Base-by-base conservation (phyloP, 2,113 vertebrate genomes). In the Prinia subflava region DNA sequence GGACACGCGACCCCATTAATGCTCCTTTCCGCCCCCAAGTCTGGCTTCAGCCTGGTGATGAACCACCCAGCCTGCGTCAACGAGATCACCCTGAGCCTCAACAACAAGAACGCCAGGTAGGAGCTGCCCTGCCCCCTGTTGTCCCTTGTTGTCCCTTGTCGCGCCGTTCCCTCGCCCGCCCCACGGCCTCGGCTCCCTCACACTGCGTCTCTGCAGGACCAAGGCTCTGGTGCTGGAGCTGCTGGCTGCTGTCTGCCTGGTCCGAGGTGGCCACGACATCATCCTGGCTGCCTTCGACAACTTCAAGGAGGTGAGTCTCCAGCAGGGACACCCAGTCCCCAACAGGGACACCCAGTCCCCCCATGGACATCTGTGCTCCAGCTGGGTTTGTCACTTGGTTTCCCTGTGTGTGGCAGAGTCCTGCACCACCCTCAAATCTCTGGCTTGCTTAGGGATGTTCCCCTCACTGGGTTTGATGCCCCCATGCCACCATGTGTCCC, bases 11-110 rank as follows among this genome's bases (percentile, higher is more conserved):
- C 11, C 9, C 56, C 87, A 6, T 24, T 92, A 84, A 92, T 10
- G 20, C 27, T 47, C 28, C 21, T 64, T 93, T 44, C 53, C 10
- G 5, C 83, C 80, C 57, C 37, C 83, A 81, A 99, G 99, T 99
- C 99, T 41, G 99, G 99, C 49, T 99, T 99, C 91, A 99, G 98
- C 97, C 97, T 99, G 74, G 99, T 99, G 94, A 99, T 99, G 99
- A 99, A 97, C 83, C 99, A 99, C 74, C 98, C 99, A 1, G 98
- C 98, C 90, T 99, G 99, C 6, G 99, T 99, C 95, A 99, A 99
- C 1, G 99, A 99, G 97, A 99, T 99, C 95, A 98, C 99, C 13
- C 98, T 99, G 81, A 99, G 99, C 86, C 99, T 99, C 83, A 99
- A 99, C 97, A 99, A 99, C 97, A 99, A 97, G 96, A 99, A 96